Percentiles rank a stretch among this genome's conserved stretches.
Conservation (phyloP, 2,113 vertebrate genomes). For the Nansenia antarctica region DNA sequence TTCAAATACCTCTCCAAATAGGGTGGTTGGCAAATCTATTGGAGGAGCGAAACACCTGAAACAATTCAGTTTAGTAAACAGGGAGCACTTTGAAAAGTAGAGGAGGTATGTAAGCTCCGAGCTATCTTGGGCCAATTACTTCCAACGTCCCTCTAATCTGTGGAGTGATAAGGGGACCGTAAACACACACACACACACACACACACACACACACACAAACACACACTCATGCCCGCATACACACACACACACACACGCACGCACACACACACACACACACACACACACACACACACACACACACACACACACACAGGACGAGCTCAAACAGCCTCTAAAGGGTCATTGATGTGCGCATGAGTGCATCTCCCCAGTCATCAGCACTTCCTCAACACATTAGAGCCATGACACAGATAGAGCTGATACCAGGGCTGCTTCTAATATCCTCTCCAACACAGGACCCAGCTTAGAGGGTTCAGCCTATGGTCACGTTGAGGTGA, state of each 20-base stretch:
- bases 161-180: conserved; percentile 19
- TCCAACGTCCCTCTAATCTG: conserved; percentile 31
- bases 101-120: conserved; percentile 37
- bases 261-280: not conserved
- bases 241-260: conserved; percentile 6
- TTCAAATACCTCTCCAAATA: conserved; percentile 28
- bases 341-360: not conserved
- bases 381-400: conserved; percentile 23
- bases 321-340: not conserved
- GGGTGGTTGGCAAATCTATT: conserved; percentile 2
- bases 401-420: not conserved
- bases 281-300: not conserved
- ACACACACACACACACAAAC: conserved; percentile 5
- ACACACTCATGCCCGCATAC: too few relatives aligned
- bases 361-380: not conserved
- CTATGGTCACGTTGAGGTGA: too few relatives aligned
- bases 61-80: conserved; percentile 31
- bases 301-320: not conserved
- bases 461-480: too few relatives aligned
- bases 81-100: conserved; percentile 42
- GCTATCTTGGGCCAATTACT: conserved; percentile 15
- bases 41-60: conserved; percentile 38
- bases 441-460: too few relatives aligned
- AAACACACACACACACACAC: not conserved
- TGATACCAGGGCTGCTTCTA: conserved; percentile 8